phyloP scores from a whole-genome alignment of 2,888 invertebrate genomes.

The Nephrotoma appendiculata region DNA sequence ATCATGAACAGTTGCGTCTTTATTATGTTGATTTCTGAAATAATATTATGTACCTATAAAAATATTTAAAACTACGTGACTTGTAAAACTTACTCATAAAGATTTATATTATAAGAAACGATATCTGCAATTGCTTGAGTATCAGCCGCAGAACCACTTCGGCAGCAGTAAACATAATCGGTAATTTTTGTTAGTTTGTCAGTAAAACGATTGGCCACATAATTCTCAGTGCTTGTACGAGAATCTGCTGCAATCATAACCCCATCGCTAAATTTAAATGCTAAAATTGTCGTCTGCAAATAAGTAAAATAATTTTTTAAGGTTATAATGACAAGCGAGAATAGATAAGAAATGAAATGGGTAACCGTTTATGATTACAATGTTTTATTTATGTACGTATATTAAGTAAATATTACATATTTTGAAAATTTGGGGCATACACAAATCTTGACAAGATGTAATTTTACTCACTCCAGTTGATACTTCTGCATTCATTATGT shows the following conservation, averaged over 20 bases:
- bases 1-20: conserved; percentile 72
- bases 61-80: not conserved
- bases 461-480: conserved; percentile 59
- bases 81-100: conserved; percentile 50
- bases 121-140: conserved; percentile 96
- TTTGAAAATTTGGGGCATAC: too few relatives aligned
- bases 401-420: not conserved
- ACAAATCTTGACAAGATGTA: not conserved
- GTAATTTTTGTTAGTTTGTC: conserved; percentile 93
- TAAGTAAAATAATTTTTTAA: not conserved
- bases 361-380: not conserved
- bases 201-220: conserved; percentile 89
- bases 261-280: conserved; percentile 87
- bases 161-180: conserved; percentile 91
- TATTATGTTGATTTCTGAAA: conserved; percentile 48
- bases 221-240: conserved; percentile 85
- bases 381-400: not conserved
- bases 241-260: conserved; percentile 99
- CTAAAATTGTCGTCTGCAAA: conserved; percentile 83
- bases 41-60: not conserved
- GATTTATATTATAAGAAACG: conserved; percentile 81
- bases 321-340: not conserved
- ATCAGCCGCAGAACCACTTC: conserved; percentile 97
- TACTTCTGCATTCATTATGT: conserved; percentile 59
- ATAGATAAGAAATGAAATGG: not conserved